Percentiles rank a stretch among this genome's conserved stretches.
Evolutionary conservation across 2,797 vertebrate genomes (phyloP).

Genomic region (Pitangus sulphuratus): DNA sequence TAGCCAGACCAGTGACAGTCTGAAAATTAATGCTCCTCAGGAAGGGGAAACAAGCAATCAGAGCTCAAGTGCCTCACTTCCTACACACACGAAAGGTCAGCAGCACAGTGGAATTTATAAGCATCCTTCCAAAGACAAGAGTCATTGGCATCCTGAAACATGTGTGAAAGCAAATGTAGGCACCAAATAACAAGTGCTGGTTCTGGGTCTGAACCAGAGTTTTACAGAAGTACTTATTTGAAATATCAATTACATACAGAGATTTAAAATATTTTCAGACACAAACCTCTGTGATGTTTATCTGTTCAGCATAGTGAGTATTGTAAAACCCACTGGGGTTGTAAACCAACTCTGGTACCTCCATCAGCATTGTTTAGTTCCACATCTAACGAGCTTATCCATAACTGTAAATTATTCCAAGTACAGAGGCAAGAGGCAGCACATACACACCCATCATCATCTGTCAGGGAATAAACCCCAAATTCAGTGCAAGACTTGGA

Average conservation of each 20-base stretch:
- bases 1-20: not conserved
- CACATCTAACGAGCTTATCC: not conserved
- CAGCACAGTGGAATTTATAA: not conserved
- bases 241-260: not conserved
- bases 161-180: accelerated
- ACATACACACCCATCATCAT: not conserved
- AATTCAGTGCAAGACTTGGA: not conserved
- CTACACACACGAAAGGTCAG: not conserved
- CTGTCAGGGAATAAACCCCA: not conserved
- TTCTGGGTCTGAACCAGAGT: not conserved
- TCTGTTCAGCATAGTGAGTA: not conserved
- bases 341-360: not conserved
- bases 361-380: not conserved
- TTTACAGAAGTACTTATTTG: not conserved
- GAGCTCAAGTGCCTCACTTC: not conserved
- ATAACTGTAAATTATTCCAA: not conserved
- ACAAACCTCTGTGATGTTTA: not conserved
- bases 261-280: not conserved
- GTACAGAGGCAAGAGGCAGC: not conserved
- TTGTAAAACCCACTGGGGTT: not conserved
- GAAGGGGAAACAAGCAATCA: not conserved
- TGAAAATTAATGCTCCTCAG: not conserved
- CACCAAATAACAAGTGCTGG: not conserved
- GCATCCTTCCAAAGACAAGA: not conserved
- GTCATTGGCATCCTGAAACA: not conserved